Evolutionary conservation across 1,140 invertebrate genomes (phyloP), one percentile per base, ranked within the genome.

Genomic region (Nephila pilipes): DNA sequence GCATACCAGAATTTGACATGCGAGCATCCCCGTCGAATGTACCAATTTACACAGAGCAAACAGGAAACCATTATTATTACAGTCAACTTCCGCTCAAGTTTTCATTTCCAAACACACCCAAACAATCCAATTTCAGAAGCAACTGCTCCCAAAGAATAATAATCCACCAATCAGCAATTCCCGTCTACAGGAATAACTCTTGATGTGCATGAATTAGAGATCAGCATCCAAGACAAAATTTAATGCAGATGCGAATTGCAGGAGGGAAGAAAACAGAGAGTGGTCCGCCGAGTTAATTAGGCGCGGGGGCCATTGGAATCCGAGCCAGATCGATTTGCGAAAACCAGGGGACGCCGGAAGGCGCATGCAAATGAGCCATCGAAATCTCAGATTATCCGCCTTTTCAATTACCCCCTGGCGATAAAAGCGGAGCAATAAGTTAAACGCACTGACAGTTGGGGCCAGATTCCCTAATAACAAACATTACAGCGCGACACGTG

Each of bases 361-460:
- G 79, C 22, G 46, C 91, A 87, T 92, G 91, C 91, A 92, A 92
- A 92, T 92, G 91, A 92, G 65, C 79, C 83, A 87, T 79, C 83
- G 83, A 92, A 92, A 92, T 92, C 91, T 92, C 91, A 87, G 91
- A 92, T 92, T 92, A 92, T 92, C 65, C 91, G 91, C 81, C 81
- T 92, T 92, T 92, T 92, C 91, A 92, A 92, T 92, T 92, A 92
- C 91, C 91, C 91, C 65, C 81, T 54, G 91, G 91, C 65, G 91
- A 92, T 92, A 92, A 92, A 69, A 92, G 89, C 55, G 89, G 25
- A 60, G 91, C 83, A 58, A 92, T 92, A 92, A 92, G 83, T 87
- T 92, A 87, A 85, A 85, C 57, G 90, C 25, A 55, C 36, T 54
- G 57, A 85, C 90, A 85, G 38, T 46, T n/a, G 36, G 22, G 63